Percentiles rank a stretch among this genome's conserved stretches.
These are phyloP conservation scores for Coluber constrictor DNA, from an alignment of 2,797 vertebrate genomes.

Conservation along the genomic window DNA sequence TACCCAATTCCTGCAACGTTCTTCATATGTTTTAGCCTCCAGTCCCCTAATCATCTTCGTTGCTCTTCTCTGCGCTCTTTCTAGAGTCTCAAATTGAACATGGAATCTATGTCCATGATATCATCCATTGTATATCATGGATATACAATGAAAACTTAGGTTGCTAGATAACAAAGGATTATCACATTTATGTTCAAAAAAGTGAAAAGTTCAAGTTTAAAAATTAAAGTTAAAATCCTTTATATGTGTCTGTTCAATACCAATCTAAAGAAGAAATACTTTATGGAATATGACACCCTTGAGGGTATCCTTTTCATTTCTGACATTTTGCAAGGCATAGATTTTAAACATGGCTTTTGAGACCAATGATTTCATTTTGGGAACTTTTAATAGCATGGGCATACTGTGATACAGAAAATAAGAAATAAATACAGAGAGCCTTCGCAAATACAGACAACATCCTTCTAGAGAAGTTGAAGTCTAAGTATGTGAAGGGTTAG, in stretches of 20 bases:
- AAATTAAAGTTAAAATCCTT: neutral
- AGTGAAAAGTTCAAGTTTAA: neutral
- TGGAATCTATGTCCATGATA: neutral
- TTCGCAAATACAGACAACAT: neutral
- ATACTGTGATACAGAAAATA: neutral
- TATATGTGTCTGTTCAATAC: neutral
- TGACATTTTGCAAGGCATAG: neutral
- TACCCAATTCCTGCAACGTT: neutral
- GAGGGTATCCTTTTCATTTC: neutral
- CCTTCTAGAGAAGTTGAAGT: neutral
- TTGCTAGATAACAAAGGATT: neutral
- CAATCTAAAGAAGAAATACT: neutral
- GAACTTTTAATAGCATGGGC: neutral
- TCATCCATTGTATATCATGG: no score
- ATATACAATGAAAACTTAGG: neutral
- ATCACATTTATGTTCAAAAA: neutral
- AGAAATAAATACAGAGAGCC: neutral
- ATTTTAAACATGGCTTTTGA: neutral
- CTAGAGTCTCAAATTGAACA: neutral
- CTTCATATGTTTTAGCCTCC: neutral
- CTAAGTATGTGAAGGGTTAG: neutral
- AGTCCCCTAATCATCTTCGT: neutral
- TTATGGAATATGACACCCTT: neutral
- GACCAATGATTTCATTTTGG: neutral
- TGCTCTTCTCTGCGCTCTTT: neutral